A percentile compares a stretch with the other conserved stretches of the same genome.
Evolutionary conservation across 1,140 invertebrate species (phyloP).

Genomic region (Dufourea novaeangliae): DNA sequence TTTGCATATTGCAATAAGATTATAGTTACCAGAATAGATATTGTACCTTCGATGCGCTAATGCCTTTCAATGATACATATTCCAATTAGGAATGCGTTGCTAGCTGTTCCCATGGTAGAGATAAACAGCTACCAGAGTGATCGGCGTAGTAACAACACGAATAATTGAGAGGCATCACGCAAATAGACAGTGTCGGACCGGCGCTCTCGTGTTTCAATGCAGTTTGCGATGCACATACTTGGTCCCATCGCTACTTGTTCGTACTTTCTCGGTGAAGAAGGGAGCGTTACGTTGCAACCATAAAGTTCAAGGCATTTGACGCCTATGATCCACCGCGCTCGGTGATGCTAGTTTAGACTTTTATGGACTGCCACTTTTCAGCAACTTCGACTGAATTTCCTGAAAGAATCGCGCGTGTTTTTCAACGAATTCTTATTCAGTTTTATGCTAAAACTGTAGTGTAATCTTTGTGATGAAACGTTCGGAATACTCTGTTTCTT

Average conservation of each 20-base stretch:
- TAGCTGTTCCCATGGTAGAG: background rate
- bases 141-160: background rate
- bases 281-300: no score
- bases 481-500: no score
- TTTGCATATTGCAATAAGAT: no score
- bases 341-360: background rate
- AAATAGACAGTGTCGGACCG: background rate
- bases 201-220: background rate
- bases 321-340: background rate
- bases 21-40: no score
- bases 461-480: no score
- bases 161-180: background rate
- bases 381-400: background rate
- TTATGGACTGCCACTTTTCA: background rate
- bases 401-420: no score
- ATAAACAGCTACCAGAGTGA: background rate
- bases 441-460: no score
- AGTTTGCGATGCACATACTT: no score
- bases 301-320: background rate
- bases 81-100: background rate
- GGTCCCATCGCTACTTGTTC: no score
- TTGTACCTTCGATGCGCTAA: no score
- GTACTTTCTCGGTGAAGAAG: background rate
- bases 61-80: no score
- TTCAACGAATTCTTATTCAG: background rate